These are phyloP conservation scores for Pogonognathellus flavescens DNA, from an alignment of 1,140 invertebrate species.

Conservation along the genomic window DNA sequence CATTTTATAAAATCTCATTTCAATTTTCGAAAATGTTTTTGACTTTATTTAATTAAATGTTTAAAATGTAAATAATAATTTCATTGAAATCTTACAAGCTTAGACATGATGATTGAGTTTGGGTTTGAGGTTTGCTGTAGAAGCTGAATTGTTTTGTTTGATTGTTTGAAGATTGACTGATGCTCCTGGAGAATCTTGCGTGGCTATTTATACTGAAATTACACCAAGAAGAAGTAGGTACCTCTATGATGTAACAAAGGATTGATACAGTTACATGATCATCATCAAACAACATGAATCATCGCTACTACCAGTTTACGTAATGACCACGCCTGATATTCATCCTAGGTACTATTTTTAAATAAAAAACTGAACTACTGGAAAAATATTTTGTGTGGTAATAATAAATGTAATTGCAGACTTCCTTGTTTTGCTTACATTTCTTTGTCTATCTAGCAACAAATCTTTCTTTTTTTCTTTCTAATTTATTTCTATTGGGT, in stretches of 20 bases:
- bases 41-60: no score
- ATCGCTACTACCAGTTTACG: not conserved
- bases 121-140: not conserved
- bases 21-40: not conserved
- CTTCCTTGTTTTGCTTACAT: no score
- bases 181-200: not conserved
- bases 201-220: not conserved
- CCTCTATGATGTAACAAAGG: not conserved
- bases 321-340: conserved; percentile 14
- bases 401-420: no score
- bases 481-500: no score
- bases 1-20: not conserved
- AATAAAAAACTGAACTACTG: no score
- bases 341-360: no score
- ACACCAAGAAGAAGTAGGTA: not conserved
- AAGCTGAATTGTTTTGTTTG: conserved; percentile 23
- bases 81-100: not conserved
- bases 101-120: conserved; percentile 16
- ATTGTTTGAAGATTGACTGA: not conserved
- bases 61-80: no score
- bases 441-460: no score
- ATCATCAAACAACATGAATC: no score
- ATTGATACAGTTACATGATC: no score
- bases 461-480: no score
- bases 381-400: no score